Evolutionary conservation across 64 coral and sea anemone species (phyloP).

Genomic region (Actinia tenebrosa): DNA sequence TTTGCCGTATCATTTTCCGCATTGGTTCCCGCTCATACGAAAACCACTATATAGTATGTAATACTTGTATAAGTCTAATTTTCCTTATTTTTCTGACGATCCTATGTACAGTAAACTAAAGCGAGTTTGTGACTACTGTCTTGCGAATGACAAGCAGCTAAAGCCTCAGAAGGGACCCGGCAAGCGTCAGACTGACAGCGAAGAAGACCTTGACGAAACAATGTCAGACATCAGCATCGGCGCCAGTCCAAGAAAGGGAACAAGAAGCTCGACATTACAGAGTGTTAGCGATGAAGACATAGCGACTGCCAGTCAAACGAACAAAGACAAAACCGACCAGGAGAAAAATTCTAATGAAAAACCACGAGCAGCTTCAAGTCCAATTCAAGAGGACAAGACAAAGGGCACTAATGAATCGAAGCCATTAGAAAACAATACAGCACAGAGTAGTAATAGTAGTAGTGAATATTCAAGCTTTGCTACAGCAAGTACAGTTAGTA

Average conservation of each 20-base stretch:
- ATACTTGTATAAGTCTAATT: too few species aligned
- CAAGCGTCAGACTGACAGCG: neutral
- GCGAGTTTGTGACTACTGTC: constrained; percentile 39
- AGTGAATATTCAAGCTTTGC: neutral
- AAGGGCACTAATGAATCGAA: neutral
- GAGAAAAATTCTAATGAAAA: neutral
- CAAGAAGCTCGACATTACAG: neutral
- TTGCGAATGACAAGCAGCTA: constrained; percentile 10
- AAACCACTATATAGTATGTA: too few species aligned
- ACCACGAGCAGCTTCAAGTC: neutral
- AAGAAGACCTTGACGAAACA: constrained; percentile 33
- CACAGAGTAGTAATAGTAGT: neutral
- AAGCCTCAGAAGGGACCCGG: constrained; percentile 8
- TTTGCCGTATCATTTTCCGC: too few species aligned
- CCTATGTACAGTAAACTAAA: constrained; percentile 36
- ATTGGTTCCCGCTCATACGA: too few species aligned
- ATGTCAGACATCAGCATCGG: constrained; percentile 41
- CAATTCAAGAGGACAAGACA: neutral
- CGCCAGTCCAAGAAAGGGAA: neutral
- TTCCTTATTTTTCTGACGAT: neutral
- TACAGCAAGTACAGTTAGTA: neutral
- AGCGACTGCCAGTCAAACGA: neutral
- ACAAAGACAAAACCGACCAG: neutral
- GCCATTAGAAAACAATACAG: neutral
- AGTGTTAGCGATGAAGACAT: neutral